Percentiles rank a stretch among this genome's conserved stretches.
Conservation (phyloP, 2,888 invertebrate genomes). For the Cosmopolites sordidus region DNA sequence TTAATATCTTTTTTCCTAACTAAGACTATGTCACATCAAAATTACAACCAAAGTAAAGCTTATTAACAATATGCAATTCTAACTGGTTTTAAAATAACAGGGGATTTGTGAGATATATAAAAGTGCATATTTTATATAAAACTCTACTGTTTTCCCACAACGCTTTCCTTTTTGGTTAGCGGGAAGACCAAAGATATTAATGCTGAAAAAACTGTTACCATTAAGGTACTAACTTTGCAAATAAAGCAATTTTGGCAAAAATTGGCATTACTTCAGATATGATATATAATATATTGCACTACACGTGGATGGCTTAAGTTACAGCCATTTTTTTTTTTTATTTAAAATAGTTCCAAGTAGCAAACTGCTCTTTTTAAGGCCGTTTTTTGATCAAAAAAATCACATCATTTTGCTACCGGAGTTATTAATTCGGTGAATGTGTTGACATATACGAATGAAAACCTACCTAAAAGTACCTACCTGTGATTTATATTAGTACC, state of each 20-base stretch:
- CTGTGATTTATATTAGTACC: no score
- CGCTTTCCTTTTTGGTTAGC: not conserved
- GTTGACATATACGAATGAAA: no score
- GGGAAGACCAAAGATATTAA: conserved; percentile 9
- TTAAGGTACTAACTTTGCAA: conserved; percentile 7
- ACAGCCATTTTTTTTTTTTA: conserved; percentile 32
- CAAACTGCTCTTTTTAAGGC: no score
- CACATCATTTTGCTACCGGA: no score
- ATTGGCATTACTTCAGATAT: conserved; percentile 14
- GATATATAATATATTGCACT: conserved; percentile 36
- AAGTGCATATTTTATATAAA: not conserved
- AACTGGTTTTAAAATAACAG: not conserved
- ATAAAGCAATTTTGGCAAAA: conserved; percentile 21
- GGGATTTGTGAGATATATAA: not conserved
- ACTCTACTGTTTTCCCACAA: conserved; percentile 3
- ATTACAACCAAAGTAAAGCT: conserved; percentile 20
- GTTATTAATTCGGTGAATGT: no score
- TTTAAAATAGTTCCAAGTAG: no score
- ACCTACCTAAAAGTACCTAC: no score
- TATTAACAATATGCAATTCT: not conserved
- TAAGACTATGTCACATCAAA: conserved; percentile 15
- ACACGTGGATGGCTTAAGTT: conserved; percentile 33
- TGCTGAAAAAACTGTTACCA: conserved; percentile 4
- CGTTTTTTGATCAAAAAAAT: no score
- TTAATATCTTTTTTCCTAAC: not conserved